Evolutionary conservation across 2,888 invertebrate species (phyloP), one percentile per base, ranked within the genome.

Genomic region (Helicoverpa assulta): DNA sequence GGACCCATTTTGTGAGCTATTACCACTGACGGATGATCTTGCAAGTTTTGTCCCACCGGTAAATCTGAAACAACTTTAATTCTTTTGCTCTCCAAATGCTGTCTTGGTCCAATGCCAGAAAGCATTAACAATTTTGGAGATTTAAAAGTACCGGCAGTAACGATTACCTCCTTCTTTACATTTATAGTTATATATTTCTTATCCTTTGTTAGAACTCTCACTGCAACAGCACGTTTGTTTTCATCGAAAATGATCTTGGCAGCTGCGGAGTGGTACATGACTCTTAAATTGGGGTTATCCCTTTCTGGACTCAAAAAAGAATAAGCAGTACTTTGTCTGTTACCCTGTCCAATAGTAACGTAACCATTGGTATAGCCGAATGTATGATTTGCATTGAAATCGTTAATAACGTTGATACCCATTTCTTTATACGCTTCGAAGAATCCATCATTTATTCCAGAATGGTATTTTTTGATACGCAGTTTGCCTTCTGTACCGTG

Each of bases 161-260:
- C 52, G 37, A 96, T 93, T 0, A 96, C 87, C 76, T 96, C 96
- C 73, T 91, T 95, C 10, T 68, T 91, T 1, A 89, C 92, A 16
- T 78, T 79, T 1, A 87, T 52, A 86, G 88, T 53, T 86, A 76
- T 6, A 67, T 85, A 8, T 51, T 74, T n/a, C 67, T 89, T 89
- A 4, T 84, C 80, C 12, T 81, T 50, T 0, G 68, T 91, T 37
- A 92, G 57, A 61, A 92, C 85, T 75, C 92, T 89, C 0, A 96
- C 93, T 0, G 95, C 96, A 2, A 78, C 84, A 0, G 94, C 94
- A 18, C 92, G 94, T 5, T 92, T 92, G 16, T 88, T 47, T 0
- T 88, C 86, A 80, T 96, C 94, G 51, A 96, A 94, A 14, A 96
- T 68, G 18, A 97, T 85, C 70, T 92, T 91, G 0, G 91, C 94